These are phyloP conservation scores for Cheirogaleus medius DNA, from an alignment of 2,113 vertebrate genomes.

Conservation along the genomic window DNA sequence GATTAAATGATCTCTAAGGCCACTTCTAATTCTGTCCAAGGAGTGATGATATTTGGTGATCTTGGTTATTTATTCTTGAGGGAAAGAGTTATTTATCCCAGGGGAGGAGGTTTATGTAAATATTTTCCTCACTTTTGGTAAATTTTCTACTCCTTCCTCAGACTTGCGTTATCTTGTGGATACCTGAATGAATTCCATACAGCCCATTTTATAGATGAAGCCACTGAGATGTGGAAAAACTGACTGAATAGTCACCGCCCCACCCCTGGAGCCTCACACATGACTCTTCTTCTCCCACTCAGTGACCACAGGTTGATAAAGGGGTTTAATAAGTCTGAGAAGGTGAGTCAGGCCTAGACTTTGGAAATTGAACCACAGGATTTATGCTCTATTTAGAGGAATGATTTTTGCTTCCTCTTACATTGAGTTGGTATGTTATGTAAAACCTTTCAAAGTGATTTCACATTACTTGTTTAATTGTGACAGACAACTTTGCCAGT, in stretches of 20 bases:
- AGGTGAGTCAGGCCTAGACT: conserved; percentile 63
- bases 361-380: conserved; percentile 26
- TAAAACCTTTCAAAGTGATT: conserved; percentile 11
- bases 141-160: conserved; percentile 28
- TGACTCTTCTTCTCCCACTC: conserved; percentile 23
- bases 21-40: not conserved
- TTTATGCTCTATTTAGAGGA: conserved; percentile 29
- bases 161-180: not conserved
- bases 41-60: not conserved
- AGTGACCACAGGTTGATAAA: conserved; percentile 38
- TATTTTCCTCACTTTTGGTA: conserved; percentile 33
- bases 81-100: not conserved
- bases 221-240: conserved; percentile 36
- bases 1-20: not conserved
- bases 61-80: not conserved
- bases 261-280: not conserved
- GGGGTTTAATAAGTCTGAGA: conserved; percentile 20
- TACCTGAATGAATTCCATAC: conserved; percentile 3
- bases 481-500: not conserved
- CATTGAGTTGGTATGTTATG: not conserved
- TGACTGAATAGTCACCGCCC: not conserved
- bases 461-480: conserved; percentile 17
- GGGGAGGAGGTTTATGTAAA: not conserved
- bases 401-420: conserved; percentile 52
- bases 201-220: conserved; percentile 58